Conservation (phyloP, 2,888 invertebrate species). For the Clivina fossor region DNA sequence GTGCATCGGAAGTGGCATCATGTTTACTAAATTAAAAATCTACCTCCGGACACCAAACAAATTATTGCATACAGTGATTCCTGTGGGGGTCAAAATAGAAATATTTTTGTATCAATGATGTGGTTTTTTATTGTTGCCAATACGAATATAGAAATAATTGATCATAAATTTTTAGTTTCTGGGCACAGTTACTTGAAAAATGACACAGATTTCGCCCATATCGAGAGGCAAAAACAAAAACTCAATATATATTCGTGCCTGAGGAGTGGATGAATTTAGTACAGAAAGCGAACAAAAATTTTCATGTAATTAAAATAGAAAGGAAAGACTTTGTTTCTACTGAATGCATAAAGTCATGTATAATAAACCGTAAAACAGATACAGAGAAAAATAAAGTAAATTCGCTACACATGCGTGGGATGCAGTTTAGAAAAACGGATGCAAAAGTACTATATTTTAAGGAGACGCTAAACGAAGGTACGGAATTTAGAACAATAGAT, state of each 20-base stretch:
- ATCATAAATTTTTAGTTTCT: not conserved
- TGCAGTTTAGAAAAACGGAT: not conserved
- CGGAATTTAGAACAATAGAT: not conserved
- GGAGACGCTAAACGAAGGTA: not conserved
- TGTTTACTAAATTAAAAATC: not conserved
- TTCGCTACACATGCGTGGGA: not conserved
- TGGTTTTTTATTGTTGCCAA: too few species aligned
- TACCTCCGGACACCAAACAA: not conserved
- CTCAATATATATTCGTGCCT: conserved; percentile 4
- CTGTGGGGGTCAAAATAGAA: conserved; percentile 2
- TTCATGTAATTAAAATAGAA: not conserved
- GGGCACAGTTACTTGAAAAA: not conserved
- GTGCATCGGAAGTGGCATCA: not conserved
- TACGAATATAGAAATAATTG: too few species aligned
- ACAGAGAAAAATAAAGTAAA: conserved; percentile 2
- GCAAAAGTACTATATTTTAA: conserved; percentile 1
- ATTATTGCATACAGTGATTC: conserved; percentile 2
- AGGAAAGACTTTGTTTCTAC: not conserved
- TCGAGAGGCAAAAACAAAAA: not conserved
- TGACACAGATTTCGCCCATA: not conserved
- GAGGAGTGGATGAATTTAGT: conserved; percentile 2
- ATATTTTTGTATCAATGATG: not conserved
- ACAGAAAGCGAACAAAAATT: too few species aligned
- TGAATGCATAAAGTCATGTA: not conserved
- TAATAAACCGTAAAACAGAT: not conserved